Evolutionary conservation across 2,888 invertebrate genomes (phyloP), one percentile per base, ranked within the genome.

Genomic region (Folsomia candida): DNA sequence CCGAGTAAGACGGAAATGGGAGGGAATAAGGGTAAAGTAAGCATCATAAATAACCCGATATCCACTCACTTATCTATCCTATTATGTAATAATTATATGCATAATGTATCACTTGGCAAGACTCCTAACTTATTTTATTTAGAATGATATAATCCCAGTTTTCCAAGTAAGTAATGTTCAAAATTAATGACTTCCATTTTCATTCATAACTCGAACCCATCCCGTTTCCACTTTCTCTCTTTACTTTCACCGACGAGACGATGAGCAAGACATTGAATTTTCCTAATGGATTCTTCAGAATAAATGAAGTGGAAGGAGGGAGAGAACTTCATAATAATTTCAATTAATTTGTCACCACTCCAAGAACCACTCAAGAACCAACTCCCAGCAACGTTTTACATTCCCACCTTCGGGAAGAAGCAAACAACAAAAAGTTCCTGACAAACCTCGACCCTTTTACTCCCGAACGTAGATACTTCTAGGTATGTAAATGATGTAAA

Each of bases 291-390:
- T 37, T 14, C 14, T 14, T 37, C 37, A 9, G 14, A 37, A 4
- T 37, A 37, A 37, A 14, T 9, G 4, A 37, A 9, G 4, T 37
- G 37, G 37, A 37, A 4, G 14, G 6, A 37, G 37, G 37, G 14
- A 37, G 37, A 37, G 37, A 37, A 37, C 37, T 37, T 37, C 54
- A 20, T 54, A 54, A 54, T 54, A n/a, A n/a, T n/a, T 54, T 54
- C 18, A 54, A 54, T 54, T 54, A 54, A 54, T 54, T 54, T 54
- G 54, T 54, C 54, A 54, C 54, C 54, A 37, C 37, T 37, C 37
- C 14, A 37, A 14, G 14, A 37, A 37, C 37, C 37, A 37, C 37
- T 37, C 14, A 37, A 37, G 14, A 37, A n/a, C n/a, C n/a, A n/a
- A n/a, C n/a, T n/a, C n/a, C 14, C 37, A 37, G 37, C 4, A 37